Evolutionary conservation across 2,797 vertebrate species (phyloP).

Genomic region (Parauchenoglanis ngamensis): DNA sequence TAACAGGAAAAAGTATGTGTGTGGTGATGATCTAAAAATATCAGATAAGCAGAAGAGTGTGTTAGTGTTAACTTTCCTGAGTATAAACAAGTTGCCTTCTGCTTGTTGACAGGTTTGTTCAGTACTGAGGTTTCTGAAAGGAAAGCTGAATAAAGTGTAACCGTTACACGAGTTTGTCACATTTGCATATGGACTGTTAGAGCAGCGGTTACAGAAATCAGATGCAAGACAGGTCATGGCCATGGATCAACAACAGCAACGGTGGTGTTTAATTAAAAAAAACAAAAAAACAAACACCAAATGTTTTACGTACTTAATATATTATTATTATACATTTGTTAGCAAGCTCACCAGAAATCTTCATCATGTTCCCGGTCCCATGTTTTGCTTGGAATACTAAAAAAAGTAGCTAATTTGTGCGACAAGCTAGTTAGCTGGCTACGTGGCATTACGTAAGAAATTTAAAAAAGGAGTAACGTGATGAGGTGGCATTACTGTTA

Average conservation of each 20-base stretch:
- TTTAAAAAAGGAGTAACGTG: too few relatives aligned
- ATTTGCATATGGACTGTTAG: not conserved
- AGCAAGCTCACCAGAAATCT: not conserved
- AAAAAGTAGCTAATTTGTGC: too few relatives aligned
- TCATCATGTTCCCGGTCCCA: not conserved
- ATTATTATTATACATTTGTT: not conserved
- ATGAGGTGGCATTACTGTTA: too few relatives aligned
- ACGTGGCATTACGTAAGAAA: too few relatives aligned
- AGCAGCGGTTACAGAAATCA: not conserved
- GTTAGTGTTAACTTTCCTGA: too few relatives aligned
- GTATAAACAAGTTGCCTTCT: not conserved
- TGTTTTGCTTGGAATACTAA: not conserved
- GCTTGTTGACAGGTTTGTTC: not conserved
- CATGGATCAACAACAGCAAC: not conserved
- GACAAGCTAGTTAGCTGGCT: too few relatives aligned
- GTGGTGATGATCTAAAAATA: not conserved
- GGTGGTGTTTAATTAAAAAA: not conserved
- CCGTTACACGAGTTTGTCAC: not conserved
- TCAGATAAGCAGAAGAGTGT: not conserved
- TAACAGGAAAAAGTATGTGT: not conserved
- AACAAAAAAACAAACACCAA: not conserved
- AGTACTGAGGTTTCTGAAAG: not conserved
- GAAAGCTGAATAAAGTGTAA: not conserved
- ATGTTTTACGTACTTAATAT: not conserved
- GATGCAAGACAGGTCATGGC: not conserved